These are phyloP conservation scores for Thermophis baileyi DNA, from an alignment of 2,113 vertebrate genomes.

Conservation along the genomic window DNA sequence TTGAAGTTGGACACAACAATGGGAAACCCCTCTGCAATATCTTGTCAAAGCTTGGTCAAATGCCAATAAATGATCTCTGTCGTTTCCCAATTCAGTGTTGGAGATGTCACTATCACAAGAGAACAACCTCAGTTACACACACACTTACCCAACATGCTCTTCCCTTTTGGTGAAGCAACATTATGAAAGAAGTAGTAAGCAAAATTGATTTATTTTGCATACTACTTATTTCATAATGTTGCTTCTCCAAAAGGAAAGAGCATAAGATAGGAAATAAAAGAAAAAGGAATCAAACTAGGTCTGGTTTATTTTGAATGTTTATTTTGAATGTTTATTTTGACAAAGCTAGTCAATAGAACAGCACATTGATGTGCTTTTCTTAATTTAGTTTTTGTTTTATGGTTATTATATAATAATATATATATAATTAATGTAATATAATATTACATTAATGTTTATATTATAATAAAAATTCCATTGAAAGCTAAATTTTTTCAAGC, in stretches of 20 bases:
- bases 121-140: background rate
- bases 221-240: no score
- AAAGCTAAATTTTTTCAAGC: background rate
- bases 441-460: background rate
- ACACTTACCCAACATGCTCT: background rate
- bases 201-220: background rate
- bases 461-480: background rate
- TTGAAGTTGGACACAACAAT: background rate
- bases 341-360: background rate
- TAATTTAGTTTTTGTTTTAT: background rate
- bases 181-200: background rate
- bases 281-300: background rate
- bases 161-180: background rate
- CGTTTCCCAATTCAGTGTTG: background rate
- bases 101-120: background rate
- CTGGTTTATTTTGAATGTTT: background rate
- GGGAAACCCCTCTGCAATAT: background rate
- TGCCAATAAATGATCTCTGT: background rate
- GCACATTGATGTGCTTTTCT: background rate
- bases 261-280: background rate
- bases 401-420: no score
- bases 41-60: background rate
- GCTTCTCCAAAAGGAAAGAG: no score
- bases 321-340: background rate
- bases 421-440: no score